phyloP scores from a whole-genome alignment of 2,113 vertebrate genomes.

The Solea solea region DNA sequence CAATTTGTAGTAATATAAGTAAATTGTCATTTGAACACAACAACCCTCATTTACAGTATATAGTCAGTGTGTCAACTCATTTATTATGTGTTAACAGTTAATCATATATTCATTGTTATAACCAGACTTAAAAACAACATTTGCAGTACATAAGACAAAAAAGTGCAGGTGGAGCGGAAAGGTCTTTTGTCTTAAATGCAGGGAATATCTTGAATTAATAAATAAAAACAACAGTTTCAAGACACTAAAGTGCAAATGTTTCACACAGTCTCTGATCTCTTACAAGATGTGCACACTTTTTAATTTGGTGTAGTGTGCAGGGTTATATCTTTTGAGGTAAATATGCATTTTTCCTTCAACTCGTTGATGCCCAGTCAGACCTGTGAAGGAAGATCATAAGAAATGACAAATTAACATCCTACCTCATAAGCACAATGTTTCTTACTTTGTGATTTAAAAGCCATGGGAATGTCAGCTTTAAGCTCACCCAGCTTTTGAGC shows the following conservation, averaged over 20 bases:
- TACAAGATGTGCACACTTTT: constrained; percentile 67
- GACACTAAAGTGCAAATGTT: not conserved
- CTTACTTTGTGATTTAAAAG: not conserved
- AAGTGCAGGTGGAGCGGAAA: not conserved
- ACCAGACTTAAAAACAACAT: not conserved
- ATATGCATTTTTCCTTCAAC: constrained; percentile 86
- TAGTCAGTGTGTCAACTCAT: not conserved
- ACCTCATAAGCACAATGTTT: not conserved
- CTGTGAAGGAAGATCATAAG: constrained; percentile 48
- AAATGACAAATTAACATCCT: not conserved
- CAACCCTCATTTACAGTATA: not conserved
- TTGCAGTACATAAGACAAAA: not conserved
- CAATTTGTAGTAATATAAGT: too few species aligned
- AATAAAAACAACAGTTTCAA: too few species aligned
- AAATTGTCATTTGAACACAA: not conserved
- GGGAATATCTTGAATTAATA: not conserved
- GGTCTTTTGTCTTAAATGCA: not conserved
- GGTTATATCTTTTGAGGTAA: constrained; percentile 82
- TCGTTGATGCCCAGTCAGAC: constrained; percentile 72
- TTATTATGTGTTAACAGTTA: not conserved
- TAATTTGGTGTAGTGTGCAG: constrained; percentile 82
- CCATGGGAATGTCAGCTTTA: not conserved
- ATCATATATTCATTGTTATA: not conserved
- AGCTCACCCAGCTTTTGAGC: constrained; percentile 76
- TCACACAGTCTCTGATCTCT: constrained; percentile 12